Evolutionary conservation across 2,797 vertebrate genomes (phyloP).

Genomic region (Enteromius paludinosus): DNA sequence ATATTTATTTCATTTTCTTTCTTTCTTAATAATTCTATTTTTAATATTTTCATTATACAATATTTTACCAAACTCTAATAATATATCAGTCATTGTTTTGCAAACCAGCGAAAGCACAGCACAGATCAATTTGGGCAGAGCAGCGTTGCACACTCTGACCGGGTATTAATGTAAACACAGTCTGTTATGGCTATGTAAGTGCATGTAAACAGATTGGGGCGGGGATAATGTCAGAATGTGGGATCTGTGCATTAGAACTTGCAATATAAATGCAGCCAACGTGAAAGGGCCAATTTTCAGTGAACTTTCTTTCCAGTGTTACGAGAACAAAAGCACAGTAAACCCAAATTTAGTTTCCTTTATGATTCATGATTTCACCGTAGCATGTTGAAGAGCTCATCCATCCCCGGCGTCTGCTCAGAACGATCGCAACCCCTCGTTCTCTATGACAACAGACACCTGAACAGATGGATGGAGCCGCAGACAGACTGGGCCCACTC

Average conservation of each 20-base stretch:
- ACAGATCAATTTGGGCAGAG: not conserved
- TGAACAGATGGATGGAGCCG: slow-evolving; percentile 49
- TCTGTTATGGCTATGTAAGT: not conserved
- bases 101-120: not conserved
- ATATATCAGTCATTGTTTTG: not conserved
- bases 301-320: not conserved
- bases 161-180: not conserved
- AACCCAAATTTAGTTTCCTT: slow-evolving; percentile 8
- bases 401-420: not conserved
- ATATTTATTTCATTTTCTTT: not conserved
- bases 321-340: not conserved
- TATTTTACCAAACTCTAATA: not conserved
- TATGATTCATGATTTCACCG: slow-evolving; percentile 31
- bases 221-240: not conserved
- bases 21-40: not conserved
- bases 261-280: not conserved
- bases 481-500: slow-evolving; percentile 18
- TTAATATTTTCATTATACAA: too few species aligned
- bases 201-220: not conserved
- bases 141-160: not conserved
- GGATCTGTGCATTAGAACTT: slow-evolving; percentile 3
- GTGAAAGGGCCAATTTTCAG: not conserved
- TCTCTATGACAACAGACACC: slow-evolving; percentile 28
- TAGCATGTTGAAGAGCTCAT: slow-evolving; percentile 5
- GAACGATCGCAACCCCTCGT: slow-evolving; percentile 15